Percentiles rank a stretch among this genome's conserved stretches.
Conservation (phyloP, 2,113 vertebrate species). For the Kryptolebias marmoratus region DNA sequence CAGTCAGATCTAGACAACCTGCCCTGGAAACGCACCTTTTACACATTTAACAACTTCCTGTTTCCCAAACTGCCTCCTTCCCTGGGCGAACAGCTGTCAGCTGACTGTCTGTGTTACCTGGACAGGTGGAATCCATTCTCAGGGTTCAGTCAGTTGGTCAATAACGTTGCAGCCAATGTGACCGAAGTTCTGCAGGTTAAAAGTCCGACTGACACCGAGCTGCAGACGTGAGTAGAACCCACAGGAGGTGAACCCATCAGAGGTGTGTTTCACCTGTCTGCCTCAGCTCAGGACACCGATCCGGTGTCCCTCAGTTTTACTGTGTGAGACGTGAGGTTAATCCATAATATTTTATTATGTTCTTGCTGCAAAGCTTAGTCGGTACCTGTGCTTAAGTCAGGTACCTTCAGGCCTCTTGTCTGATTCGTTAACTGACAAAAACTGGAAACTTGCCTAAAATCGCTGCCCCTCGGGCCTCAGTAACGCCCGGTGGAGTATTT, state of each 20-base stretch:
- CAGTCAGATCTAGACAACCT: conserved; percentile 17
- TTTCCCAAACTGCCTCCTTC: not conserved
- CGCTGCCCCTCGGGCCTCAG: not conserved
- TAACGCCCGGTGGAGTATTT: not conserved
- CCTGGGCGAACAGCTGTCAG: conserved; percentile 26
- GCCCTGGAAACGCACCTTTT: conserved; percentile 16
- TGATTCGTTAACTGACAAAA: not conserved
- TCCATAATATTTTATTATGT: no score
- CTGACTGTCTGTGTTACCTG: conserved; percentile 59
- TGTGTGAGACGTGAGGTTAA: no score
- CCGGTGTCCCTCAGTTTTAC: not conserved
- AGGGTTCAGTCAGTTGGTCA: conserved; percentile 61
- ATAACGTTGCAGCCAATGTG: conserved; percentile 55
- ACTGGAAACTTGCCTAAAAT: not conserved
- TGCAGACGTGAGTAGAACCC: conserved; percentile 52
- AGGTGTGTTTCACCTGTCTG: conserved; percentile 5
- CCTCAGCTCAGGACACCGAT: conserved; percentile 2
- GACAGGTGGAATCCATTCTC: conserved; percentile 57
- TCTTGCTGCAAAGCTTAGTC: no score
- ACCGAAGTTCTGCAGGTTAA: conserved; percentile 60
- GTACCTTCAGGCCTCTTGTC: not conserved
- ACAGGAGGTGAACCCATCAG: not conserved
- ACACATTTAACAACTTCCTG: conserved; percentile 11
- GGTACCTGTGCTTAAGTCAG: not conserved
- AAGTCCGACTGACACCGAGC: conserved; percentile 36